Evolutionary conservation across 2,113 vertebrate genomes (phyloP), one percentile per base, ranked within the genome.

Genomic region (Gavia stellata): DNA sequence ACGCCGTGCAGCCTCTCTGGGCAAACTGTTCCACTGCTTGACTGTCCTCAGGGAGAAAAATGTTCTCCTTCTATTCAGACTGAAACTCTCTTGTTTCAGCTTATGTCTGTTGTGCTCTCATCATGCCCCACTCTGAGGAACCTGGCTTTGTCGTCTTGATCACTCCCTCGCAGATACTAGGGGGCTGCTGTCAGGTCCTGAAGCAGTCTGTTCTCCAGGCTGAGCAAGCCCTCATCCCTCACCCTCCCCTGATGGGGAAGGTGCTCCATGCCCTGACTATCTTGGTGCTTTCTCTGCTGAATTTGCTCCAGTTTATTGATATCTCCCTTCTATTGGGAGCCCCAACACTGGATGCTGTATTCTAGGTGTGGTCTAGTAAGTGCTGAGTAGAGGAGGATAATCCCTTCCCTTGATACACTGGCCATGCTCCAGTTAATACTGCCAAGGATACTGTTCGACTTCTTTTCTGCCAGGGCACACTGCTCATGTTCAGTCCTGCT

Each of bases 91-190:
- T n/a, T 34, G 25, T 42, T 86, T 67, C 20, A 42, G 4, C 6
- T 36, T 50, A 17, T 19, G 16, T 26, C 50, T 78, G 12, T 66
- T 49, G 33, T 47, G 26, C 42, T 75, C 9, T 70, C 6, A 8
- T 55, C 11, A 10, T 17, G 21, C 17, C 10, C 19, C 4, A 2
- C 28, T 56, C 36, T 44, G 55, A 56, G 29, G 36, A 93, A 23
- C 34, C 14, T 28, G 29, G 29, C 38, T 78, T 61, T 66, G 40
- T 28, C 4, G 0, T 72, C 25, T 45, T 73, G 17, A n/a, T 55
- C 18, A 18, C 25, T 20, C 44, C 33, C 40, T 36, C 0, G 0
- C 21, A 40, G 40, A 21, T 36, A 10, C 3, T 10, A 8, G 19
- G 44, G 28, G 4, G 9, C 31, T 74, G 31, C 62, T 36, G 3